These are phyloP conservation scores for Saccostrea cuccullata DNA, from an alignment of 1,140 invertebrate species.

Conservation along the genomic window DNA sequence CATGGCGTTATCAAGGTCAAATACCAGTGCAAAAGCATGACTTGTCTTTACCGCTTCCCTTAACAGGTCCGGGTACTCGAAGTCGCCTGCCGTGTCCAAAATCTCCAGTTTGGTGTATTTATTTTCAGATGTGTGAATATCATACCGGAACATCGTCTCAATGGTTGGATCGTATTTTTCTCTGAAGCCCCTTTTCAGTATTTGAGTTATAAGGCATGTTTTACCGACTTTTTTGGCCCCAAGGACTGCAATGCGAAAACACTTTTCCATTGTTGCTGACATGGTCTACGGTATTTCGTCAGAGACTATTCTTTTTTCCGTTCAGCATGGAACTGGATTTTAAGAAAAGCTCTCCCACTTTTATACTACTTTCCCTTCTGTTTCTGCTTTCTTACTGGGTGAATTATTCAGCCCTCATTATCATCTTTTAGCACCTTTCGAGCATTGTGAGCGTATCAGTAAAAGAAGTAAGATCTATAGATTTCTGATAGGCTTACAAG, in stretches of 20 bases:
- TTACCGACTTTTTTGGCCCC: slow-evolving; percentile 11
- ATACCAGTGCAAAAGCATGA: slow-evolving; percentile 93
- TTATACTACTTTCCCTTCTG: background rate
- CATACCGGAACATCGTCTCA: slow-evolving; percentile 93
- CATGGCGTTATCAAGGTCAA: slow-evolving; percentile 87
- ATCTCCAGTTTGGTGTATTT: slow-evolving; percentile 79
- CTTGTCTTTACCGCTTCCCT: slow-evolving; percentile 90
- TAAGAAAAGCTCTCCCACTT: background rate
- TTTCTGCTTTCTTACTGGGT: background rate
- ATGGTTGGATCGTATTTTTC: slow-evolving; percentile 91
- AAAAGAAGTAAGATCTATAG: no score
- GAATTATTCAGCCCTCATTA: background rate
- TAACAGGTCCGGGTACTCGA: slow-evolving; percentile 94
- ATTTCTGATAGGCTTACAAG: no score
- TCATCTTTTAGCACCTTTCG: no score
- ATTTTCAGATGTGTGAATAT: slow-evolving; percentile 84
- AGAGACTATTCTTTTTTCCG: background rate
- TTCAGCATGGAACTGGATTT: background rate
- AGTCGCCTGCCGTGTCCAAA: slow-evolving; percentile 89
- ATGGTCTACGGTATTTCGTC: background rate
- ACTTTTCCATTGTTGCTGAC: background rate
- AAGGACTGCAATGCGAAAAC: background rate
- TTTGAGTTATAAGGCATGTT: background rate
- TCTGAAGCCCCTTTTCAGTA: background rate
- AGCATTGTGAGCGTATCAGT: no score